phyloP scores from a whole-genome alignment of 2,888 invertebrate genomes.

The Hymenopus coronatus region DNA sequence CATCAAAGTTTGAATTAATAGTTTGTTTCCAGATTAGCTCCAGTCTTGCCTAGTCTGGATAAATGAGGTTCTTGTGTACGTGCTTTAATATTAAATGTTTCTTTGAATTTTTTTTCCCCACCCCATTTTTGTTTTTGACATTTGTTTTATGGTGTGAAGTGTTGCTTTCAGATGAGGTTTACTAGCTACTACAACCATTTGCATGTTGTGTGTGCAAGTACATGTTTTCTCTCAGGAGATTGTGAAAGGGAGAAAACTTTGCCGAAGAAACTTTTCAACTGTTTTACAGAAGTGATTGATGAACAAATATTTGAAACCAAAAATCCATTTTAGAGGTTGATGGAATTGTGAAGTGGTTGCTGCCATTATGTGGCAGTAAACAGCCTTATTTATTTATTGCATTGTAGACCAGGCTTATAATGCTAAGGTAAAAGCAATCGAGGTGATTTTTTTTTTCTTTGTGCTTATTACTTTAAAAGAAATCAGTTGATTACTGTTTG shows the following conservation, averaged over 20 bases:
- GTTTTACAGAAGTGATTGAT: slow-evolving; percentile 1
- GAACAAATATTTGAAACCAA: slow-evolving; percentile 1
- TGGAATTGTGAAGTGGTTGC: slow-evolving; percentile 5
- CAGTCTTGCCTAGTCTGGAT: too few species aligned
- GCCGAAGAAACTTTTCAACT: neutral
- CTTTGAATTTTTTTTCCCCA: too few species aligned
- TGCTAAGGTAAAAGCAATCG: neutral
- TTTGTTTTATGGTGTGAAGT: neutral
- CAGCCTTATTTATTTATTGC: slow-evolving; percentile 19
- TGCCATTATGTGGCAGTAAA: slow-evolving; percentile 7
- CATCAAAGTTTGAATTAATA: too few species aligned
- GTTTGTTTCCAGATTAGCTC: too few species aligned
- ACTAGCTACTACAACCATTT: neutral
- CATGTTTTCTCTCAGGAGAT: slow-evolving; percentile 3
- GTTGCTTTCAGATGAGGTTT: neutral
- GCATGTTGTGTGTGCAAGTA: neutral
- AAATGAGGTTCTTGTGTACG: too few species aligned
- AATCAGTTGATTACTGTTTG: neutral
- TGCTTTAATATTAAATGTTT: neutral
- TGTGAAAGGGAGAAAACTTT: neutral
- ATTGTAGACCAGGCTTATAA: slow-evolving; percentile 6
- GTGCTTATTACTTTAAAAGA: neutral
- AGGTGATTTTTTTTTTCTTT: neutral
- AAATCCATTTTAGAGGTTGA: slow-evolving; percentile 1
- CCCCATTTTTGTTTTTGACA: too few species aligned